phyloP scores from a whole-genome alignment of 2,797 vertebrate genomes.

The Thripadectes ignobilis region DNA sequence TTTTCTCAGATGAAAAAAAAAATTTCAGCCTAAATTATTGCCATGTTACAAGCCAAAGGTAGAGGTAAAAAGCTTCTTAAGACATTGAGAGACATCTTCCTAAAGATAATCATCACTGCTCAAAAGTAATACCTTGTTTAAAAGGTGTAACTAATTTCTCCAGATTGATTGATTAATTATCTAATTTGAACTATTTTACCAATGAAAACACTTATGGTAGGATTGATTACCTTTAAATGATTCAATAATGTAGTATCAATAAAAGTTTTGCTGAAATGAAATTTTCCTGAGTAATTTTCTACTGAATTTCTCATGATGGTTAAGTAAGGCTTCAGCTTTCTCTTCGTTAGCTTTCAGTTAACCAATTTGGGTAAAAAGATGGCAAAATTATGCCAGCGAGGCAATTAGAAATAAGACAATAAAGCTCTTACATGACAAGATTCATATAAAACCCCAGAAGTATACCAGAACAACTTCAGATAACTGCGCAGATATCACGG shows the following conservation, averaged over 20 bases:
- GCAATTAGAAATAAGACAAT: neutral
- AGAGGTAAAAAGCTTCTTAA: neutral
- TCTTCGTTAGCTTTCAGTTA: neutral
- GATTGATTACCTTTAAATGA: neutral
- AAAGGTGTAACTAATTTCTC: neutral
- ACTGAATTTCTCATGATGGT: neutral
- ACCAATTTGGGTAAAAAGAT: neutral
- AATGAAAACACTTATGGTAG: neutral
- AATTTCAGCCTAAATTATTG: neutral
- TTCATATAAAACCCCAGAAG: neutral
- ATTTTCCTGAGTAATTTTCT: neutral
- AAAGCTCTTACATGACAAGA: fast-evolving
- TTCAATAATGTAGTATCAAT: neutral
- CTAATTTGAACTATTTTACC: neutral
- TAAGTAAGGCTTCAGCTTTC: neutral
- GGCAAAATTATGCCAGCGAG: neutral
- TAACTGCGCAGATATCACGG: neutral
- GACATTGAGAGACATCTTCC: neutral
- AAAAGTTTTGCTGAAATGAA: neutral
- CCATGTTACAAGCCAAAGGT: neutral
- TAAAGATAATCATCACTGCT: neutral
- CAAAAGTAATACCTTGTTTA: neutral
- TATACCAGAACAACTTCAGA: neutral
- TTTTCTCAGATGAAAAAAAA: neutral
- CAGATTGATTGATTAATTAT: neutral